phyloP scores from a whole-genome alignment of 1,140 invertebrate genomes.

The Drosophila sucinea region DNA sequence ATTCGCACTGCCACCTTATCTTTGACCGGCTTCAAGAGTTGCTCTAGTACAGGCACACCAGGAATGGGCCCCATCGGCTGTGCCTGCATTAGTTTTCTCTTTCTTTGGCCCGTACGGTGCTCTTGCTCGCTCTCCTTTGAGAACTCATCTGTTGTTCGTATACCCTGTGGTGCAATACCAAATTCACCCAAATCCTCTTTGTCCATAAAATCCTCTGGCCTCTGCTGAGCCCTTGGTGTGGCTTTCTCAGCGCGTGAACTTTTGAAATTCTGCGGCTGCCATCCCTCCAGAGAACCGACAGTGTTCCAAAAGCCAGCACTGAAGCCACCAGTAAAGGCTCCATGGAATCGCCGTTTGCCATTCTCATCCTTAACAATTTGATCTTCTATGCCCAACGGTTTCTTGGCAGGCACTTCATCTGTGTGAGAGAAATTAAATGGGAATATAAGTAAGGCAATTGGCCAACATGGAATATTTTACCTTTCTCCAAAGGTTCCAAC shows the following conservation, averaged over 20 bases:
- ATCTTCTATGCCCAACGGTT: conserved; percentile 92
- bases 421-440: conserved; percentile 20
- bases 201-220: conserved; percentile 99
- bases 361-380: conserved; percentile 95
- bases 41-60: conserved; percentile 90
- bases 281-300: conserved; percentile 98
- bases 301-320: conserved; percentile 99
- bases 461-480: conserved; percentile 82
- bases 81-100: conserved; percentile 83
- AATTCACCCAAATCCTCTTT: conserved; percentile 97
- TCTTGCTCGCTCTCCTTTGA: conserved; percentile 84
- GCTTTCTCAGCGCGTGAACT: conserved; percentile 92
- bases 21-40: conserved; percentile 90
- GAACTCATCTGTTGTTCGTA: conserved; percentile 91
- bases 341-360: conserved; percentile 97
- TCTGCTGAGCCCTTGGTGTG: conserved; percentile 83
- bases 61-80: conserved; percentile 89
- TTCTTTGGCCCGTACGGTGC: conserved; percentile 66
- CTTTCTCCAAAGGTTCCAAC: conserved; percentile 91
- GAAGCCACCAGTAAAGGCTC: conserved; percentile 99
- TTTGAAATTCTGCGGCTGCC: conserved; percentile 95
- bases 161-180: conserved; percentile 95
- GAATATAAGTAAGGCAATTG: no score
- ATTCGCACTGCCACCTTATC: conserved; percentile 95
- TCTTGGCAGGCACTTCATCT: conserved; percentile 92